Evolutionary conservation across 2,888 invertebrate genomes (phyloP).

Genomic region (Leptinotarsa peninsularis): DNA sequence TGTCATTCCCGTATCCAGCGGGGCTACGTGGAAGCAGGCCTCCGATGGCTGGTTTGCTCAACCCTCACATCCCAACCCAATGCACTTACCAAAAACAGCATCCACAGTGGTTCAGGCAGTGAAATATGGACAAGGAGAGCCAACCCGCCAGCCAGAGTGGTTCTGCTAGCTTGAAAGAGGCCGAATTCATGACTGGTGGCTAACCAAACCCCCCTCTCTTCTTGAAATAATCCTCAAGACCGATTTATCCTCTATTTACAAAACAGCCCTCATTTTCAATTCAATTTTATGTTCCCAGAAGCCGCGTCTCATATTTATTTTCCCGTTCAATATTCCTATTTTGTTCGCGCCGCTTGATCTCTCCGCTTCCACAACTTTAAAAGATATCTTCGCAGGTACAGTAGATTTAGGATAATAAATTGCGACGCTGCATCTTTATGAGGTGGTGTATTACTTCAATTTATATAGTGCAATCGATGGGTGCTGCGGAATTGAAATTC

Average conservation of each 20-base stretch:
- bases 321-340: slow-evolving; percentile 39
- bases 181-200: no score
- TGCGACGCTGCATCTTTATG: slow-evolving; percentile 47
- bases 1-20: no score
- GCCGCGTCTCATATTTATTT: slow-evolving; percentile 33
- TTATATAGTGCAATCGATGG: slow-evolving; percentile 46
- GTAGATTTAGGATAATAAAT: slow-evolving; percentile 43
- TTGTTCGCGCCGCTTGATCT: slow-evolving; percentile 24
- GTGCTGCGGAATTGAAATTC: slow-evolving; percentile 7
- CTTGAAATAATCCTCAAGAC: slow-evolving; percentile 17
- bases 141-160: no score
- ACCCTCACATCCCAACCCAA: no score
- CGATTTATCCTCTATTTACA: slow-evolving; percentile 34
- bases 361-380: slow-evolving; percentile 33
- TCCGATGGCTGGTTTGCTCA: no score
- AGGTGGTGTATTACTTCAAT: slow-evolving; percentile 43
- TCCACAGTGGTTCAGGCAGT: no score
- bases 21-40: no score
- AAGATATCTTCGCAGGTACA: slow-evolving; percentile 39
- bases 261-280: slow-evolving; percentile 36
- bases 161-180: no score
- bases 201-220: background rate
- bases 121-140: no score
- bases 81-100: no score
- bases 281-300: slow-evolving; percentile 36